These are phyloP conservation scores for Melinaea menophilus DNA, from an alignment of 2,888 invertebrate genomes.

Conservation along the genomic window DNA sequence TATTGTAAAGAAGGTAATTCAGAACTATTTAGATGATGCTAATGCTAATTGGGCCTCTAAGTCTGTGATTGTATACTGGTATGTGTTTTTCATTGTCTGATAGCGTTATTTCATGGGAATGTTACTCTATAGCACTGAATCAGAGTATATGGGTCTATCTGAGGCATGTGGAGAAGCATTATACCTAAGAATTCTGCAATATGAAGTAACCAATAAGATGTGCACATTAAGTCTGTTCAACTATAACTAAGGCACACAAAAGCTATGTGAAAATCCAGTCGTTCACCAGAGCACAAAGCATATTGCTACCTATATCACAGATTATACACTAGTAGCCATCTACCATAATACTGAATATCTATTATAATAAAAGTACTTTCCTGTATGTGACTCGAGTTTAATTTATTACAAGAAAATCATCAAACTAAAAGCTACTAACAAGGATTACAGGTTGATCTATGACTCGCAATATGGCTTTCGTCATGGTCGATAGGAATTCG, in stretches of 20 bases:
- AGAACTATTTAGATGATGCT: too few relatives aligned
- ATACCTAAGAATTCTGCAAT: background rate
- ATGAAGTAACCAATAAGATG: constrained; percentile 7
- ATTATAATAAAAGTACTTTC: too few relatives aligned
- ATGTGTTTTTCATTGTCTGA: constrained; percentile 36
- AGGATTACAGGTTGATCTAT: too few relatives aligned
- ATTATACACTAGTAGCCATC: too few relatives aligned
- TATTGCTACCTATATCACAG: background rate
- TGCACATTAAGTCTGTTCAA: constrained; percentile 4
- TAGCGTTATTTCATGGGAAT: constrained; percentile 39
- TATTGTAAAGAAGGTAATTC: too few relatives aligned
- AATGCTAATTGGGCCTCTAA: too few relatives aligned
- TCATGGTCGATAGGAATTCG: too few relatives aligned
- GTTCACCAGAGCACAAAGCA: background rate
- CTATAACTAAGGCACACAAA: background rate
- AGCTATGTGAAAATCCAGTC: background rate
- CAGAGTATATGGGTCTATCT: constrained; percentile 23
- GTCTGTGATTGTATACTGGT: constrained; percentile 41
- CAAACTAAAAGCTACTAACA: too few relatives aligned
- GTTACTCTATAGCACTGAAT: constrained; percentile 30
- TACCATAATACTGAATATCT: too few relatives aligned
- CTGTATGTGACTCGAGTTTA: too few relatives aligned
- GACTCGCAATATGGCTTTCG: too few relatives aligned
- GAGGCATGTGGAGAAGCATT: constrained; percentile 24
- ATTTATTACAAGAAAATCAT: too few relatives aligned